A percentile compares a stretch with the other conserved stretches of the same genome.
Conservation (phyloP, 1,140 invertebrate species). For the Mamestra configurata region DNA sequence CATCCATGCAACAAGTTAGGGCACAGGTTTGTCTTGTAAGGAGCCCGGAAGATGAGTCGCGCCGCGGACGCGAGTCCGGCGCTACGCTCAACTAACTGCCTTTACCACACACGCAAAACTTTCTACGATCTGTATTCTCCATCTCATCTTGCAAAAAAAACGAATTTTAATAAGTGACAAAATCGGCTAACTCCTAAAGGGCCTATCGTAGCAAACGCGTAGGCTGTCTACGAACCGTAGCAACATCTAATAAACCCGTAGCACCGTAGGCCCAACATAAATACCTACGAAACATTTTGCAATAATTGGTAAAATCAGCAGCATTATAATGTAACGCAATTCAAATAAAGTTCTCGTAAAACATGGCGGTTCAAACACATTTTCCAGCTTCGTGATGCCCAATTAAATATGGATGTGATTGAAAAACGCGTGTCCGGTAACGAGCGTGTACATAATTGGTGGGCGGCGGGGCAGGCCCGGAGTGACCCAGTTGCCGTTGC, state of each 20-base stretch:
- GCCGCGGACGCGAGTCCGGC: slow-evolving; percentile 21
- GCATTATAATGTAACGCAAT: slow-evolving; percentile 62
- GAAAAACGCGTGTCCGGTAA: slow-evolving; percentile 88
- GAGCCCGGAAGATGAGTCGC: slow-evolving; percentile 66
- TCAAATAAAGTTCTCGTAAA: slow-evolving; percentile 81
- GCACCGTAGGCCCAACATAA: background rate
- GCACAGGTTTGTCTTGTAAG: slow-evolving; percentile 77
- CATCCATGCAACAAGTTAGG: slow-evolving; percentile 87
- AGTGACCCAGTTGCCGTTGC: slow-evolving; percentile 86
- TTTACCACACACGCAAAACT: background rate
- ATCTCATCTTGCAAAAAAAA: background rate
- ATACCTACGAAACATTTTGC: slow-evolving; percentile 3
- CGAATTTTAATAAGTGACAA: background rate
- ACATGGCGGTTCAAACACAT: slow-evolving; percentile 82
- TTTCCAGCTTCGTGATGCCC: slow-evolving; percentile 83
- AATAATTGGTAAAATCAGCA: slow-evolving; percentile 43
- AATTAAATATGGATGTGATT: slow-evolving; percentile 88
- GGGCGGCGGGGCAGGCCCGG: slow-evolving; percentile 77
- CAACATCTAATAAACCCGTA: slow-evolving; percentile 25
- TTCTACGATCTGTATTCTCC: background rate
- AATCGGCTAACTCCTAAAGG: background rate
- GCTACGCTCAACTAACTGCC: background rate
- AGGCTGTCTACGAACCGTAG: slow-evolving; percentile 27
- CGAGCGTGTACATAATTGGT: slow-evolving; percentile 88
- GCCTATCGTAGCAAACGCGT: slow-evolving; percentile 17